Evolutionary conservation across 2,888 invertebrate species (phyloP), one percentile per base, ranked within the genome.

Genomic region (Drosophila antonietae): DNA sequence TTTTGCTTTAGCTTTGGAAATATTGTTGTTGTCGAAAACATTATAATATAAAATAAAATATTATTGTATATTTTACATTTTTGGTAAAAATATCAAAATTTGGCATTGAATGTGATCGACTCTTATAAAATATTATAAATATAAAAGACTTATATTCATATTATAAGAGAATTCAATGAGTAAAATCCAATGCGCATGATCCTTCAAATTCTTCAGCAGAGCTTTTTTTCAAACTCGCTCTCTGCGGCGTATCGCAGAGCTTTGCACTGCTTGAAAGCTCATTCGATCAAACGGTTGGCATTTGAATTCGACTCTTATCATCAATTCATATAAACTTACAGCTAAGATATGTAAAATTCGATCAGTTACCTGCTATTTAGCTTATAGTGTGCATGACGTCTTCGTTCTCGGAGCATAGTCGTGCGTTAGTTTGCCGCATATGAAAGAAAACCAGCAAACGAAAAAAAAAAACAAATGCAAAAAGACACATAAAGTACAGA

Each of bases 311-410:
- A 14, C 23, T 41, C 31, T 58, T 77, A 73, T 53, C 60, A 66
- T 52, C 4, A 47, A 37, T 61, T 69, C 20, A 35, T 41, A n/a
- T 20, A 58, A 44, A 35, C 14, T 69, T 64, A 61, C 31, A 60
- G 23, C 62, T 46, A 58, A 51, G 39, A 47, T 68, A 57, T 15
- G 43, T 57, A 53, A 18, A 56, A 20, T 58, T 82, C 49, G 46
- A 56, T 71, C 20, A 91, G 94, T 94, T 93, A 96, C 96, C 96
- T 96, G 91, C 97, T 95, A 93, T 97, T 97, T 80, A 97, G 97
- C 92, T 97, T 97, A 94, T 97, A 95, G 94, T 97, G 97, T 94
- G 96, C 96, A 94, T 97, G 97, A 88, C 96, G 95, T 90, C 97
- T 95, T 88, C 97, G 95, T 92, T 97, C 96, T 91, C 97, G 95